Evolutionary conservation across 2,888 invertebrate species (phyloP).

Genomic region (Sminthurinus aureus): DNA sequence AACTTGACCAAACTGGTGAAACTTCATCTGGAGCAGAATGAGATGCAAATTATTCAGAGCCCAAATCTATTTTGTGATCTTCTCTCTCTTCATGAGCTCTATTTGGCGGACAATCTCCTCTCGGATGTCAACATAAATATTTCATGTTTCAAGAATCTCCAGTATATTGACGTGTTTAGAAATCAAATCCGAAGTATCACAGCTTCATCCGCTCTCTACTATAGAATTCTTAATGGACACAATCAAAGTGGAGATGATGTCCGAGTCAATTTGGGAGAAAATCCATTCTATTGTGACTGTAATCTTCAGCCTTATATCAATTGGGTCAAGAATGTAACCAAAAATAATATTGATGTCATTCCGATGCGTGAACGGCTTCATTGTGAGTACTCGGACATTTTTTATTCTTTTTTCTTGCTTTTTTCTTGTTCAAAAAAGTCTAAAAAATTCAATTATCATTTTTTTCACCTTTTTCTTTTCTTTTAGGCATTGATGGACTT

Average conservation of each 20-base stretch:
- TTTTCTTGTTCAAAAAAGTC: too few relatives aligned
- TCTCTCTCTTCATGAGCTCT: conserved; percentile 72
- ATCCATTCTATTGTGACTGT: conserved; percentile 75
- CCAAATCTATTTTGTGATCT: conserved; percentile 75
- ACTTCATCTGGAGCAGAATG: conserved; percentile 78
- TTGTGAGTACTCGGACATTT: conserved; percentile 63
- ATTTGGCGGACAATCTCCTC: conserved; percentile 70
- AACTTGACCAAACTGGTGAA: conserved; percentile 73
- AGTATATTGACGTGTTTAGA: conserved; percentile 74
- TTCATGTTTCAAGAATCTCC: conserved; percentile 71
- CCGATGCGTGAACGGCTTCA: conserved; percentile 68
- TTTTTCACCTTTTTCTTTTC: too few relatives aligned
- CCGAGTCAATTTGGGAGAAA: conserved; percentile 70
- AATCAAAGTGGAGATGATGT: conserved; percentile 60
- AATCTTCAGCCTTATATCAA: conserved; percentile 68
- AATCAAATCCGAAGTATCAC: conserved; percentile 72
- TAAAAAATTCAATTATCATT: too few relatives aligned
- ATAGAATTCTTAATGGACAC: conserved; percentile 43
- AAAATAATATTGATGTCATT: conserved; percentile 44
- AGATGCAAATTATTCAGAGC: conserved; percentile 73
- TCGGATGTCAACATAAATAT: conserved; percentile 72
- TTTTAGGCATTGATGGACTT: conserved; percentile 53
- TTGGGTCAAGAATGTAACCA: conserved; percentile 68
- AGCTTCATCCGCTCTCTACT: conserved; percentile 61
- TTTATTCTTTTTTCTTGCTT: too few relatives aligned